Conservation (phyloP, 1,140 invertebrate species). For the Calephelis virginiensis region DNA sequence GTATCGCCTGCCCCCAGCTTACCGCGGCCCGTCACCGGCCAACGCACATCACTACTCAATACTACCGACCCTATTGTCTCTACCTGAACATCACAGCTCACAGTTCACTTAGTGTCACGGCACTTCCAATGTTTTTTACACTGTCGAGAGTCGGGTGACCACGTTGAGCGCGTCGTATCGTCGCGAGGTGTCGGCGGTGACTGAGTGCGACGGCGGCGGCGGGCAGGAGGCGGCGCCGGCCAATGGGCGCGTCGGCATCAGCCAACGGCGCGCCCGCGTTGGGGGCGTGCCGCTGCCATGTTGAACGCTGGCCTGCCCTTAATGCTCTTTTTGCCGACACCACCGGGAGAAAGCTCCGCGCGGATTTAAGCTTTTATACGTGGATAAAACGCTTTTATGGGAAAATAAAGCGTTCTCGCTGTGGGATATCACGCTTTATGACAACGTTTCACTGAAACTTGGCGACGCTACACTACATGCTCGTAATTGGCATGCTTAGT, state of each 20-base stretch:
- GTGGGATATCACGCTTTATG: constrained; percentile 74
- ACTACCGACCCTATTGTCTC: constrained; percentile 19
- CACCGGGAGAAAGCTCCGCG: constrained; percentile 71
- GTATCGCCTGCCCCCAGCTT: constrained; percentile 56
- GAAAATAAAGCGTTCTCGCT: constrained; percentile 75
- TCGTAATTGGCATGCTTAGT: constrained; percentile 64
- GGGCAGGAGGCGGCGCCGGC: constrained; percentile 39
- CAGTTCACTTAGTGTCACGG: constrained; percentile 18
- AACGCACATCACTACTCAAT: constrained; percentile 42
- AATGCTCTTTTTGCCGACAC: constrained; percentile 71
- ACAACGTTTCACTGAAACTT: constrained; percentile 71
- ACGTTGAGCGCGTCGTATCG: constrained; percentile 33
- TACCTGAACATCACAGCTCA: constrained; percentile 19
- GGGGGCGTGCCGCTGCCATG: constrained; percentile 68
- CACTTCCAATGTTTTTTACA: constrained; percentile 5
- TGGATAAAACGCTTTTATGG: constrained; percentile 77
- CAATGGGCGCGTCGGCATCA: constrained; percentile 41
- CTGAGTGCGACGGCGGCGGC: constrained; percentile 38
- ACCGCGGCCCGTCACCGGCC: constrained; percentile 47
- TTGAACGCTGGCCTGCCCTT: constrained; percentile 50
- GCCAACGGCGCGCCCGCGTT: constrained; percentile 37
- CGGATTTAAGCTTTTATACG: constrained; percentile 77
- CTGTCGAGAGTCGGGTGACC: constrained; percentile 17
- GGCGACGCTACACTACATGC: constrained; percentile 64
- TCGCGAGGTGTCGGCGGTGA: constrained; percentile 40